Conservation (phyloP, 92 coral and sea anemone genomes). For the Chrysogorgia sp. region DNA sequence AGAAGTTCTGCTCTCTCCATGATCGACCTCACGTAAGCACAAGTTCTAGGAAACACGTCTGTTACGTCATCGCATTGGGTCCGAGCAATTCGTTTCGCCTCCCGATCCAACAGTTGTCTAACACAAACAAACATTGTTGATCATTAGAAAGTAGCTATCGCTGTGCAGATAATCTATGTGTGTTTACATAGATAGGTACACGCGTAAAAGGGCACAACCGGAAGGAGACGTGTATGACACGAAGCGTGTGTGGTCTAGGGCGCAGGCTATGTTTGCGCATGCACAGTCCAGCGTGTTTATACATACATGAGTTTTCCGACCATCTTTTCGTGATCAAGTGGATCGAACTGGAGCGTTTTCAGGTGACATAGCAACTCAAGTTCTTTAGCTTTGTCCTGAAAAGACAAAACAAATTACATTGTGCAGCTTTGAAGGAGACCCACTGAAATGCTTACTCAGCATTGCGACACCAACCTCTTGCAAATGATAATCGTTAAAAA, state of each 20-base stretch:
- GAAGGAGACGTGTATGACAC: neutral
- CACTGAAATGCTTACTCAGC: neutral
- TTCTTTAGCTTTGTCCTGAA: slow-evolving; percentile 88
- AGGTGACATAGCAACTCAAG: slow-evolving; percentile 83
- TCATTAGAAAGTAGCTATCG: neutral
- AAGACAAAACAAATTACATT: neutral
- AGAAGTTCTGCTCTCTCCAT: slow-evolving; percentile 83
- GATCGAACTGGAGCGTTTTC: slow-evolving; percentile 75
- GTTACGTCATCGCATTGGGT: slow-evolving; percentile 40
- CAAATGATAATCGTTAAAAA: slow-evolving; percentile 92
- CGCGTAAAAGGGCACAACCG: neutral
- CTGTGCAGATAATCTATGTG: too few species aligned
- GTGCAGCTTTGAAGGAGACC: too few species aligned
- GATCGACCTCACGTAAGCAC: slow-evolving; percentile 75
- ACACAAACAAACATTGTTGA: neutral
- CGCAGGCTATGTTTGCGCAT: too few species aligned
- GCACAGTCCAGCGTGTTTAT: too few species aligned
- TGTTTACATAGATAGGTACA: too few species aligned
- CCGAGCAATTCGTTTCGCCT: slow-evolving; percentile 45
- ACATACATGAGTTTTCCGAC: slow-evolving; percentile 95
- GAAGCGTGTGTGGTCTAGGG: too few species aligned
- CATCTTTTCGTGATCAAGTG: slow-evolving; percentile 86
- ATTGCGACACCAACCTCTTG: slow-evolving; percentile 72
- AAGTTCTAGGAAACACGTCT: slow-evolving; percentile 76
- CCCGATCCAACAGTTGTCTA: slow-evolving; percentile 77